Base-by-base conservation (phyloP, 2,113 vertebrate species). In the Cyphomyrus discorhynchus region DNA sequence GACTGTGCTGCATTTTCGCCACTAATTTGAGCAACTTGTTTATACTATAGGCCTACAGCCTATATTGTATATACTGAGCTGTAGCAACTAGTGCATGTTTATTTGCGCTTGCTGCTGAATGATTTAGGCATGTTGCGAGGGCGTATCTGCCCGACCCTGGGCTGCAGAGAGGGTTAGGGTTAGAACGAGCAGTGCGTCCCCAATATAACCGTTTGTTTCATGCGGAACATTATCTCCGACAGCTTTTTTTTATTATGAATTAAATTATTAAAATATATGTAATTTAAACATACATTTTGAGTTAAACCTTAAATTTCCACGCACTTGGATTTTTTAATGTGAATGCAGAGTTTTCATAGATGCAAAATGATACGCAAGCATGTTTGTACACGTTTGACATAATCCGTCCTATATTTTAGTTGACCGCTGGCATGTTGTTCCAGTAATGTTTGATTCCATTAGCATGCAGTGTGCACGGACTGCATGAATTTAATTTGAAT, bases 401-500 rank as follows among this genome's bases (percentile, higher is more conserved):
- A 90, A 88, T 89, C 77, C 92, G 83, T 89, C 13, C 5, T 84
- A 11, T 86, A 50, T 50, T 91, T 52, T 88, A 92, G 95, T 95
- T 95, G 95, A 96, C 97, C 97, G 95, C 96, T 96, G 95, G 94
- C 94, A 95, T 95, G 95, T 94, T 95, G 94, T 95, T 93, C 94
- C 95, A 95, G 95, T 96, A 95, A 96, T 96, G 94, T 95, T 91
- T 94, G 93, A 95, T 92, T 93, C 95, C 94, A 98, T 99, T 98
- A 97, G 95, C 97, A 98, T 98, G 97, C 98, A 96, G 95, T 93
- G 94, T 95, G 97, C 96, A 97, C 95, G 95, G 94, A 95, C 96
- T 95, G 97, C 98, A 98, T 98, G 98, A 96, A 98, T 99, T 98
- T 99, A 97, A 99, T 99, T 99, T 99, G 98, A 99, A 99, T 99